These are phyloP conservation scores for Drosophila seguyi DNA, from an alignment of 1,140 invertebrate species.

Conservation along the genomic window DNA sequence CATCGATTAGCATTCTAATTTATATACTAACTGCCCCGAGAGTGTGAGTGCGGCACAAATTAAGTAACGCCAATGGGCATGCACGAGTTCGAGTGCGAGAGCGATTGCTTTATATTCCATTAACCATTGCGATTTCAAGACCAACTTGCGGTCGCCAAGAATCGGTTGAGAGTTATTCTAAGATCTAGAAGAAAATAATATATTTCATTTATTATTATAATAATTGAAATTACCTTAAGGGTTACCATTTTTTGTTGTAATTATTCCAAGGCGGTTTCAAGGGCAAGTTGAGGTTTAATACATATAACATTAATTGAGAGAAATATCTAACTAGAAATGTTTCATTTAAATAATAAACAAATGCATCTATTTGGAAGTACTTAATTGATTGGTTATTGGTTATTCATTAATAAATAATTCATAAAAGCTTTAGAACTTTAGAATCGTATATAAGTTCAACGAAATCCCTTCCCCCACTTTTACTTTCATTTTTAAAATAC, in stretches of 20 bases:
- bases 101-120: constrained; percentile 27
- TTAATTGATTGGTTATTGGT: too few relatives aligned
- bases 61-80: constrained; percentile 72
- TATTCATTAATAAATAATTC: neutral
- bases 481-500: neutral
- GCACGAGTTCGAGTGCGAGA: constrained; percentile 50
- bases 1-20: constrained; percentile 83
- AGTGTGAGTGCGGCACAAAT: constrained; percentile 61
- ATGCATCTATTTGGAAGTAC: neutral
- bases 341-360: neutral
- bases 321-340: neutral
- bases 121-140: constrained; percentile 45
- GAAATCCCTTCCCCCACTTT: neutral
- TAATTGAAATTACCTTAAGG: neutral
- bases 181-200: neutral
- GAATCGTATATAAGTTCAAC: neutral
- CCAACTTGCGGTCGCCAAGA: constrained; percentile 36
- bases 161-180: neutral
- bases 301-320: too few relatives aligned
- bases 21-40: constrained; percentile 69
- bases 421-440: neutral
- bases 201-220: neutral
- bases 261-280: neutral
- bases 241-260: neutral
- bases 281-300: neutral